Evolutionary conservation across 1,140 invertebrate species (phyloP).

Genomic region (Onthophagus taurus): DNA sequence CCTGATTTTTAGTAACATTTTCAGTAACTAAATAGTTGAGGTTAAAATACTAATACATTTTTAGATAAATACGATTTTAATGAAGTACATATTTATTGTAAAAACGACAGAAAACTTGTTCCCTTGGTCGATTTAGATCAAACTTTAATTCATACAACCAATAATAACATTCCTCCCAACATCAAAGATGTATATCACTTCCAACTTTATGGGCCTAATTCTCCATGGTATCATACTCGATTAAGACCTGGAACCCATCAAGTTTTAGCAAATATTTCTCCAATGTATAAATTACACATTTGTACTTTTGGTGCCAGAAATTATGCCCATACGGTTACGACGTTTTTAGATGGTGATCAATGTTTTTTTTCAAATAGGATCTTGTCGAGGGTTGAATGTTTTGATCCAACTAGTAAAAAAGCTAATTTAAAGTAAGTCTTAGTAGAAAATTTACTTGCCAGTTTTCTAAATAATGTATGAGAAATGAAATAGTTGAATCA

Average conservation of each 20-base stretch:
- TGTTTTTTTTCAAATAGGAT: slow-evolving; percentile 92
- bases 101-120: slow-evolving; percentile 84
- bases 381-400: slow-evolving; percentile 95
- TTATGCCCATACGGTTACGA: slow-evolving; percentile 95
- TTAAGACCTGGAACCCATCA: slow-evolving; percentile 77
- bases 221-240: slow-evolving; percentile 91
- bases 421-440: slow-evolving; percentile 84
- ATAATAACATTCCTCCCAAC: slow-evolving; percentile 85
- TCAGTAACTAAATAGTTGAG: no score
- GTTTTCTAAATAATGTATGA: no score
- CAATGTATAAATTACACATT: slow-evolving; percentile 92
- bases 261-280: slow-evolving; percentile 79
- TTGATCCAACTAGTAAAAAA: slow-evolving; percentile 91
- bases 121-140: slow-evolving; percentile 97
- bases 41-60: no score
- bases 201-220: slow-evolving; percentile 68
- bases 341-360: slow-evolving; percentile 79
- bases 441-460: slow-evolving; percentile 2
- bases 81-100: no score
- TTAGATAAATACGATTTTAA: no score
- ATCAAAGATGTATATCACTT: slow-evolving; percentile 94
- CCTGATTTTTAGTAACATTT: no score
- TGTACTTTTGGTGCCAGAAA: slow-evolving; percentile 95
- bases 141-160: slow-evolving; percentile 97
- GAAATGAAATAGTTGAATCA: no score